Conservation (phyloP, 2,888 invertebrate species). For the Tipula unca region DNA sequence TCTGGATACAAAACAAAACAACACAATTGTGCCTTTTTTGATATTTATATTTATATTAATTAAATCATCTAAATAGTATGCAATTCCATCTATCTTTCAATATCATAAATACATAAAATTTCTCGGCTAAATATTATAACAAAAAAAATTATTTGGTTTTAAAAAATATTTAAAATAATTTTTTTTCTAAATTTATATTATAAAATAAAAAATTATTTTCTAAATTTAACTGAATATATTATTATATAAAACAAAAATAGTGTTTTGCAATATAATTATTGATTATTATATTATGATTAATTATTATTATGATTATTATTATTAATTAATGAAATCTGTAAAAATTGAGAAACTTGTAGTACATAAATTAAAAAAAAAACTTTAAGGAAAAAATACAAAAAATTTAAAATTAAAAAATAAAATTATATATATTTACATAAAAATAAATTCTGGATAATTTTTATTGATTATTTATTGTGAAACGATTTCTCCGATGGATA, state of each 20-base stretch:
- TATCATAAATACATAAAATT: neutral
- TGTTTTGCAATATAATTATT: neutral
- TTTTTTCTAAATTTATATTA: neutral
- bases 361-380: neutral
- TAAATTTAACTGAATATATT: neutral
- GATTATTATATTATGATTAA: neutral
- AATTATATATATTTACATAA: conserved; percentile 14
- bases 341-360: neutral
- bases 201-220: neutral
- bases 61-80: neutral
- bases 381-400: neutral
- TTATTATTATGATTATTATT: neutral
- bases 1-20: neutral
- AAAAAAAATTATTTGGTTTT: neutral
- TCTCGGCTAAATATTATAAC: neutral
- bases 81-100: neutral
- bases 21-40: conserved; percentile 8
- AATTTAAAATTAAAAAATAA: neutral
- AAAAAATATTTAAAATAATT: neutral
- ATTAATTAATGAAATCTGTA: neutral
- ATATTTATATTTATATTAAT: neutral
- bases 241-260: neutral
- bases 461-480: neutral
- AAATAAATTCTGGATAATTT: neutral
- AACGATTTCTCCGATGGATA: too few relatives aligned